Evolutionary conservation across 2,797 vertebrate genomes (phyloP).

Genomic region (Notamacropus eugenii): DNA sequence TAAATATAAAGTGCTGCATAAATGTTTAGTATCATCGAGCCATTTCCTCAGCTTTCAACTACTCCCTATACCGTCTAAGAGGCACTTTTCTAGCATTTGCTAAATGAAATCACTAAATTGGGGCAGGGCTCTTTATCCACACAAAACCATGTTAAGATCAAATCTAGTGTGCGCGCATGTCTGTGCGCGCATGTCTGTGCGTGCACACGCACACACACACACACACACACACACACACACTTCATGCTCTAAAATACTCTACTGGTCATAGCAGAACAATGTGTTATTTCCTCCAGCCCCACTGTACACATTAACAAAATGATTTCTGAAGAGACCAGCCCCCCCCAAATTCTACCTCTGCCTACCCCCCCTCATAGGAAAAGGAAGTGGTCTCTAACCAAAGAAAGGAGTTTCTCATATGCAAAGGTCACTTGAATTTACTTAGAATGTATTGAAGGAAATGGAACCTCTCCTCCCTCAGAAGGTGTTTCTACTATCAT

Average conservation of each 20-base stretch:
- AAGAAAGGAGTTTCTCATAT: neutral
- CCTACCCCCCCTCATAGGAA: neutral
- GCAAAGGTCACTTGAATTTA: neutral
- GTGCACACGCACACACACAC: too few relatives aligned
- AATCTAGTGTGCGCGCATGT: neutral
- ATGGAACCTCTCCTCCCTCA: neutral
- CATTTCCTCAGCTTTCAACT: constrained; percentile 7
- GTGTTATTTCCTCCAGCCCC: neutral
- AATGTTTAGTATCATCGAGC: neutral
- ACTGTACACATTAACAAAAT: neutral
- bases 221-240: neutral
- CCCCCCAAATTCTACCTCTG: neutral
- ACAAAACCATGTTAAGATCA: neutral
- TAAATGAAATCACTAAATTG: neutral
- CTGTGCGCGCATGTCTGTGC: too few relatives aligned
- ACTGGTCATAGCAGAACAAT: neutral
- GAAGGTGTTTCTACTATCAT: neutral
- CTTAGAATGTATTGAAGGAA: neutral
- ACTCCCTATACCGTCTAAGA: neutral
- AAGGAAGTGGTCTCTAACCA: constrained; percentile 25
- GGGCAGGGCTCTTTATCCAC: neutral
- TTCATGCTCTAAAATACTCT: neutral
- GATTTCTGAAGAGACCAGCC: neutral
- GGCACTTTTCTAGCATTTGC: neutral
- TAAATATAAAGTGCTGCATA: neutral